A percentile compares a stretch with the other conserved stretches of the same genome.
These are phyloP conservation scores for Parthenolecanium corni DNA, from an alignment of 2,888 invertebrate genomes.

Conservation along the genomic window DNA sequence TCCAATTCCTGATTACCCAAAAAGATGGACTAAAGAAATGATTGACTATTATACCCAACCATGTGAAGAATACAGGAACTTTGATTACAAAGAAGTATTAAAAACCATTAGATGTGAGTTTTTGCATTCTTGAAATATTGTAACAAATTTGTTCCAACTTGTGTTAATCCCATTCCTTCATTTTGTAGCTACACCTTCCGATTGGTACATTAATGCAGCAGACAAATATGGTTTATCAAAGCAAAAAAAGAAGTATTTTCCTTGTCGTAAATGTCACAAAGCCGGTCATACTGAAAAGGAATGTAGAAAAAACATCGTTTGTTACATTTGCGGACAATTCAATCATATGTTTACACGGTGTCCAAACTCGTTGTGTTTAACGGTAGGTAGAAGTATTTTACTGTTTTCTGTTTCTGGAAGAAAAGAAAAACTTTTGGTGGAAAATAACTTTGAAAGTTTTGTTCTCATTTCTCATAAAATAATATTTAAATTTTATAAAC, in stretches of 20 bases:
- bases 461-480: too few relatives aligned
- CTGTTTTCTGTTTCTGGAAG: background rate
- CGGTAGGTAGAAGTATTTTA: conserved; percentile 5
- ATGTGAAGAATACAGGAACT: background rate
- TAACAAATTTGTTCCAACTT: background rate
- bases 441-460: background rate
- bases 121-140: background rate
- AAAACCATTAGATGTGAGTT: background rate
- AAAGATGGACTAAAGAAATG: conserved; percentile 13
- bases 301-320: conserved; percentile 12
- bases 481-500: too few relatives aligned
- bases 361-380: conserved; percentile 11
- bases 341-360: conserved; percentile 5
- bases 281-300: conserved; percentile 8
- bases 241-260: background rate
- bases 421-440: background rate
- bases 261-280: conserved; percentile 1
- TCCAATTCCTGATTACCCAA: conserved; percentile 1
- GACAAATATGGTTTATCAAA: background rate
- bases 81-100: conserved; percentile 9
- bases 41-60: conserved; percentile 14
- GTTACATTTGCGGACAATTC: conserved; percentile 15
- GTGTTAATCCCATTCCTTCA: background rate
- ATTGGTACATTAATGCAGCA: conserved; percentile 9
- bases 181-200: conserved; percentile 8